Base-by-base conservation (phyloP, 2,888 invertebrate genomes). In the Notocelia uddmanniana region DNA sequence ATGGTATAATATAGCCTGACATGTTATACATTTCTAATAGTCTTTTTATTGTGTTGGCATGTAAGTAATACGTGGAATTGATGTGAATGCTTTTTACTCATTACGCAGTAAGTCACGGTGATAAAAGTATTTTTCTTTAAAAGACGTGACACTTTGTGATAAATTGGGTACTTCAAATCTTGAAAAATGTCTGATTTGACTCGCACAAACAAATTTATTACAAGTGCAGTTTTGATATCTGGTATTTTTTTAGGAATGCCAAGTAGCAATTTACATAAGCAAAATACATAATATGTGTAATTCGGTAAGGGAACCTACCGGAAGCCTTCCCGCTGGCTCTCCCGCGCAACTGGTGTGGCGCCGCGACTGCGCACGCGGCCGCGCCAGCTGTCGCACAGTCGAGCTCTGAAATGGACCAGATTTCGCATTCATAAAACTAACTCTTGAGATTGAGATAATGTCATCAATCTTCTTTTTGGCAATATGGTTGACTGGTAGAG, bases 281-380 rank as follows among this genome's bases (percentile, higher is more conserved):
- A 45, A 45, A 31, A 9, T 31, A 45, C n/a, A 45, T n/a, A 31
- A 9, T 31, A 45, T 8, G 45, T 45, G n/a, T 45, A n/a, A 45
- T 45, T n/a, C 45, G n/a, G n/a, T 45, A n/a, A n/a, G 15, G 15
- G 41, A 15, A 45, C n/a, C 45, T 8, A n/a, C 45, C n/a, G 62
- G 48, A 11, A 62, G 62, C 62, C 11, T 50, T 1, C 48, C 62
- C 48, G 48, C 48, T 19, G 62, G 62, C 62, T 50, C 31, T 62
- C 23, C 45, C 48, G 45, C 48, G 48, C 62, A 62, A 26, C 62
- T 26, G 62, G 62, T 18, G 10, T 19, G 15, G 26, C 41, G 18
- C 48, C 18, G 19, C 26, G 11, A 31, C 31, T 31, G 31, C 31
- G 31, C 31, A 11, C 13, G 18, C 18, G 41, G 26, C 48, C 48